Base-by-base conservation (phyloP, 2,888 invertebrate species). In the Sphecodes monilicornis region DNA sequence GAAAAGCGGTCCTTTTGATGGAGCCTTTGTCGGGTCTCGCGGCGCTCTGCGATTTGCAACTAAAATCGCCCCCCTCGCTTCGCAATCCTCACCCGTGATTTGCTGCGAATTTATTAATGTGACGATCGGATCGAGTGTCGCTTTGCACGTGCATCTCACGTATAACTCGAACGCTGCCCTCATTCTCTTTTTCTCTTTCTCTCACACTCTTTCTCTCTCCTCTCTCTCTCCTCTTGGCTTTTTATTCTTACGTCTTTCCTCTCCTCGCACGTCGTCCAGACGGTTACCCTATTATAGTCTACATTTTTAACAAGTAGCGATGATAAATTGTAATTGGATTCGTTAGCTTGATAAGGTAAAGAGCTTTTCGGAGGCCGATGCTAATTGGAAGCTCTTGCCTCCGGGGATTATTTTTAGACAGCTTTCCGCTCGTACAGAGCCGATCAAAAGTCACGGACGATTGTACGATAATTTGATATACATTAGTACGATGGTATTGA, bases 31-130 rank as follows among this genome's bases (percentile, higher is more conserved):
- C 93, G 93, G 93, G 90, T 94, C 94, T 94, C 93, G 93, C 94
- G 94, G 94, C 94, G 92, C 93, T 94, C 92, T 92, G 93, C 93
- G 94, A 94, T 94, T 94, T 94, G 94, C 94, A 94, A 94, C 94
- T 94, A 94, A 94, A 94, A 94, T 94, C 94, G 93, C 92, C 91
- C 91, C 90, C 92, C 78, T 84, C 91, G 90, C 91, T 74, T 82
- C 80, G 80, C 83, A 73, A 74, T 73, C 78, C 82, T 74, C 72
- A 79, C 74, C 90, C 85, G 69, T 93, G 93, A 94, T 94, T 94
- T 93, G 92, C 93, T 92, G 93, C 92, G 91, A 93, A 94, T 94
- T 94, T 93, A 94, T 94, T 94, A 93, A 93, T 93, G 93, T 92
- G 90, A 92, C 91, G 92, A 90, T 88, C 88, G 89, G 73, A 75